Evolutionary conservation across 2,888 invertebrate genomes (phyloP), one percentile per base, ranked within the genome.

Genomic region (Scotopteryx bipunctaria): DNA sequence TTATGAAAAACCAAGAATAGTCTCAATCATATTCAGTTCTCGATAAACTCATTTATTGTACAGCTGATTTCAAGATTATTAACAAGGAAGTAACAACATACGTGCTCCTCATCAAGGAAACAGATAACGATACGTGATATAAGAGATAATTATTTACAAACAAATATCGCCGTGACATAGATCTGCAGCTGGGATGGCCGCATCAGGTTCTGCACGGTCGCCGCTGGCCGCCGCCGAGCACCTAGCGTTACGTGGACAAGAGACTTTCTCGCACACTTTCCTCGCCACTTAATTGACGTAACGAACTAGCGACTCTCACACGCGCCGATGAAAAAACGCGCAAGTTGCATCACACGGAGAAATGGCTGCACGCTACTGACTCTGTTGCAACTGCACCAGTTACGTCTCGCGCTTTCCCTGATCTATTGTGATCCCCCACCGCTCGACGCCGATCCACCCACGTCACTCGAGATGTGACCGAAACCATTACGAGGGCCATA

Each of bases 221-320:
- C 48, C 63, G 67, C 70, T 35, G 15, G 40, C 33, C 33, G 45
- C 51, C 33, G 25, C 57, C 67, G 59, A 2, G 25, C 25, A 4
- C 27, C 19, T 70, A 62, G 67, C 73, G 78, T 86, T 86, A 86
- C 86, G 86, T 86, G 76, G 71, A 64, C 71, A 64, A 64, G 64
- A 72, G 67, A 88, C 87, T 89, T 88, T 90, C 89, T 83, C 86
- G 86, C 76, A 72, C 82, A 80, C 88, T 87, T 89, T 89, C 89
- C 80, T 87, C 75, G 81, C 70, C 70, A 78, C 78, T 82, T 88
- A 87, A 89, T 88, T 86, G 87, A 89, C 88, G 89, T 89, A 90
- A 88, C 85, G 76, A 84, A 79, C 80, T 77, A 84, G 75, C 79
- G 76, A 81, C 83, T 85, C 87, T 85, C 87, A 81, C 85, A 82